Percentiles rank a stretch among this genome's conserved stretches.
phyloP scores from a whole-genome alignment of 2,113 vertebrate genomes.

The Daphoenositta chrysoptera region DNA sequence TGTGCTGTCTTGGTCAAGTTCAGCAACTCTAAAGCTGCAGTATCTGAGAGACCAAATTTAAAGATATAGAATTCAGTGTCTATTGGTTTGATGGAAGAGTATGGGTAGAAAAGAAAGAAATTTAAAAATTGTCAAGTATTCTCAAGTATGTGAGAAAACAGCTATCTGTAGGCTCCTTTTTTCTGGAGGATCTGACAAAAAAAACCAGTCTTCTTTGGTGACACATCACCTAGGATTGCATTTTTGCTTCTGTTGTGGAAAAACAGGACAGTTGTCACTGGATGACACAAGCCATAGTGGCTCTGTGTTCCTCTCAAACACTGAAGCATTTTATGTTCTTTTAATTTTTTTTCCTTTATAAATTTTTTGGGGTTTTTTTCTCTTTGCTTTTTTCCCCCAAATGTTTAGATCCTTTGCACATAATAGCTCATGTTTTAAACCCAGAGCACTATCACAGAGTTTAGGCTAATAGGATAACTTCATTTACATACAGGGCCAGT shows the following conservation, averaged over 20 bases:
- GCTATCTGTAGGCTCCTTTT: constrained; percentile 14
- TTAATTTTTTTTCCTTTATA: neutral
- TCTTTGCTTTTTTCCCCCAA: rapidly evolving
- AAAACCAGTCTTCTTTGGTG: neutral
- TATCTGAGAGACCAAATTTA: neutral
- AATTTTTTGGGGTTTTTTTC: rapidly evolving
- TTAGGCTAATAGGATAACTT: neutral
- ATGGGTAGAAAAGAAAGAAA: neutral
- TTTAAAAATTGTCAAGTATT: neutral
- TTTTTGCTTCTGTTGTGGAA: neutral
- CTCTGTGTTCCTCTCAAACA: neutral
- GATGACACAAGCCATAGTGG: neutral
- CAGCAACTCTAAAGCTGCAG: neutral
- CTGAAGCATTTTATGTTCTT: neutral
- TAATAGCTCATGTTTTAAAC: neutral
- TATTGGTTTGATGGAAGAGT: neutral
- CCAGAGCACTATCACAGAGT: neutral
- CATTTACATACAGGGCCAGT: neutral
- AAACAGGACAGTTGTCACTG: neutral
- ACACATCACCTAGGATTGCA: neutral
- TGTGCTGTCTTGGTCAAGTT: neutral
- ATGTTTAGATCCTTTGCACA: neutral
- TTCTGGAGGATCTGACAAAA: constrained; percentile 36
- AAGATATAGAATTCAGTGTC: neutral
- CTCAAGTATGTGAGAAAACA: constrained; percentile 41